phyloP scores from a whole-genome alignment of 2,888 invertebrate species.

The Thecophora atra region DNA sequence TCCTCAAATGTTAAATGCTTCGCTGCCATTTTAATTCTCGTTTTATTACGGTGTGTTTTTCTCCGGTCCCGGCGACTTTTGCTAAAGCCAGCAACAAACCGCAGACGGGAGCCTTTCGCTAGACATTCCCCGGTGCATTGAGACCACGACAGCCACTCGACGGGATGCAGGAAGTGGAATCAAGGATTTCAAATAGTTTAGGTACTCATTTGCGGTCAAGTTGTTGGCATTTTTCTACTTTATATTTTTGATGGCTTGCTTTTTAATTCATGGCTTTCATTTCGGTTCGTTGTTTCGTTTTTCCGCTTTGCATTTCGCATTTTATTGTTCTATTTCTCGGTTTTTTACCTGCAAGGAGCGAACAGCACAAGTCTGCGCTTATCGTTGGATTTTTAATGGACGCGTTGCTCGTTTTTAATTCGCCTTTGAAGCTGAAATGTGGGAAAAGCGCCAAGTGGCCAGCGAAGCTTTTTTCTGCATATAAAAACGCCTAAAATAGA shows the following conservation, averaged over 20 bases:
- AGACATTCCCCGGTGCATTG: slow-evolving; percentile 17
- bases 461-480: too few relatives aligned
- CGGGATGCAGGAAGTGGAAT: slow-evolving; percentile 4
- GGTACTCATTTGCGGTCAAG: slow-evolving; percentile 15
- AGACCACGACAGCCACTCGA: slow-evolving; percentile 12
- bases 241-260: background rate
- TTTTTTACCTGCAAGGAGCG: too few relatives aligned
- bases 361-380: too few relatives aligned
- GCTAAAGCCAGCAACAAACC: slow-evolving; percentile 24
- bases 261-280: background rate
- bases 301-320: background rate
- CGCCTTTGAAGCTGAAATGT: too few relatives aligned
- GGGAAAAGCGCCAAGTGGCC: too few relatives aligned
- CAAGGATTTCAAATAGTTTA: slow-evolving; percentile 19
- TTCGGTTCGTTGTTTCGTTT: background rate
- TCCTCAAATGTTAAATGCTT: slow-evolving; percentile 17
- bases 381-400: background rate
- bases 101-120: slow-evolving; percentile 11
- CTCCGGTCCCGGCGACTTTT: background rate
- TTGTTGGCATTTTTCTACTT: background rate
- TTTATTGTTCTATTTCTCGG: background rate
- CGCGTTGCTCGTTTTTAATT: too few relatives aligned
- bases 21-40: slow-evolving; percentile 4
- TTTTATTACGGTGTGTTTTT: background rate
- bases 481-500: too few relatives aligned